phyloP scores from a whole-genome alignment of 2,113 vertebrate species.

The Ursus arctos region DNA sequence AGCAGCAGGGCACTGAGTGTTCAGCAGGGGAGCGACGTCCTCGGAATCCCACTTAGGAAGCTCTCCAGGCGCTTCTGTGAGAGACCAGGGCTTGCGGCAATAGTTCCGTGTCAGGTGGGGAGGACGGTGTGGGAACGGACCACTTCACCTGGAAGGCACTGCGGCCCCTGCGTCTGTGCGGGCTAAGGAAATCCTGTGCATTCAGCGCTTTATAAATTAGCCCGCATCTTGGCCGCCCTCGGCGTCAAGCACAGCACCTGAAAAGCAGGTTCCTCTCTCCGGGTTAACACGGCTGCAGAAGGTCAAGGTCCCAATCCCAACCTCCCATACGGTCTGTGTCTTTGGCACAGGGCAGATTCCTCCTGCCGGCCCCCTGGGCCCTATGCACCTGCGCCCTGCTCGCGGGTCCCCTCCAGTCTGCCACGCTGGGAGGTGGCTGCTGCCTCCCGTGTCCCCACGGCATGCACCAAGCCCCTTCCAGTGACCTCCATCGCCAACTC shows the following conservation, averaged over 20 bases:
- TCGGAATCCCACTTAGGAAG: accelerated
- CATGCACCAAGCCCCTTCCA: not conserved
- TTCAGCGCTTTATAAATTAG: not conserved
- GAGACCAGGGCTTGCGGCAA: not conserved
- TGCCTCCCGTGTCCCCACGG: accelerated
- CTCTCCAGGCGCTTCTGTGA: accelerated
- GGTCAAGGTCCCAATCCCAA: not conserved
- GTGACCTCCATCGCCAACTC: not conserved
- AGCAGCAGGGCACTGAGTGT: too few species aligned
- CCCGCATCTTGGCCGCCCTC: too few species aligned
- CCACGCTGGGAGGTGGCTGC: not conserved
- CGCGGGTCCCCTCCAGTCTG: accelerated
- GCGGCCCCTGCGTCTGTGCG: accelerated
- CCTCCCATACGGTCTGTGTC: not conserved
- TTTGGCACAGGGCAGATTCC: accelerated
- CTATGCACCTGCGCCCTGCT: not conserved
- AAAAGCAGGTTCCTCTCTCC: too few species aligned
- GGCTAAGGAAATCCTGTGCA: not conserved
- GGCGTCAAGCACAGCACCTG: not conserved
- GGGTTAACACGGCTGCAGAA: not conserved
- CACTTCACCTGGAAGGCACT: not conserved
- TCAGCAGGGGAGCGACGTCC: not conserved
- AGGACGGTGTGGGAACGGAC: not conserved
- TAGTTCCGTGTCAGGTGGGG: accelerated
- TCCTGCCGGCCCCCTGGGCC: not conserved